phyloP scores from a whole-genome alignment of 2,888 invertebrate genomes.

The Drosophila neonasuta region DNA sequence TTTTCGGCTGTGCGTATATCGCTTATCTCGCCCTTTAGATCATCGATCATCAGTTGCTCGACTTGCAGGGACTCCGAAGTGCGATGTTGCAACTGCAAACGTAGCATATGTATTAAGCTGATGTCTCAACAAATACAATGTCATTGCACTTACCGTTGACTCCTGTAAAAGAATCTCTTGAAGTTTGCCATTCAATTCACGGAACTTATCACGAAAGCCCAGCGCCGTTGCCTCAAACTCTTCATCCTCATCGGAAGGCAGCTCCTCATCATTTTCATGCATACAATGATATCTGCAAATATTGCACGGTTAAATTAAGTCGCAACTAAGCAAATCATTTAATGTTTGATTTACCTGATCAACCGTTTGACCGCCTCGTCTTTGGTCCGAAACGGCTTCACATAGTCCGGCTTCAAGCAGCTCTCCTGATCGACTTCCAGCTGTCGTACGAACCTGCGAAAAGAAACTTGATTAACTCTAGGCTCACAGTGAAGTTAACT shows the following conservation, averaged over 20 bases:
- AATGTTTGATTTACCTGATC: constrained; percentile 82
- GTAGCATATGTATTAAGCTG: background rate
- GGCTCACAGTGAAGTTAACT: background rate
- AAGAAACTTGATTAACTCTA: constrained; percentile 21
- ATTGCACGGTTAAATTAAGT: background rate
- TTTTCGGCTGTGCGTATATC: constrained; percentile 83
- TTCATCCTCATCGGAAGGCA: constrained; percentile 87
- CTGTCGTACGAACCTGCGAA: constrained; percentile 88
- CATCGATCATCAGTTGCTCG: constrained; percentile 88
- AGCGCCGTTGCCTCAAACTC: constrained; percentile 87
- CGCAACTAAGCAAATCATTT: background rate
- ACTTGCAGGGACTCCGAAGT: constrained; percentile 91
- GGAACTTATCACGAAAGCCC: constrained; percentile 87
- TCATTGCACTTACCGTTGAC: constrained; percentile 86
- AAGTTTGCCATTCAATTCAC: constrained; percentile 88
- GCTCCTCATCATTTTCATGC: constrained; percentile 84
- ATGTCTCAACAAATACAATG: background rate
- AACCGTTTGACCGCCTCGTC: constrained; percentile 90
- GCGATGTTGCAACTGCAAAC: constrained; percentile 86
- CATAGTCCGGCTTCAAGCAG: constrained; percentile 88
- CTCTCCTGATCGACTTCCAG: constrained; percentile 89
- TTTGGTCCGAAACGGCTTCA: constrained; percentile 87
- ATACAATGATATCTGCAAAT: constrained; percentile 87
- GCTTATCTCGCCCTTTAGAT: constrained; percentile 86
- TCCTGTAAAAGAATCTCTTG: constrained; percentile 88